Evolutionary conservation across 37 sponge, comb jelly and placozoan species (phyloP).

Genomic region (Petrosia ficiformis): DNA sequence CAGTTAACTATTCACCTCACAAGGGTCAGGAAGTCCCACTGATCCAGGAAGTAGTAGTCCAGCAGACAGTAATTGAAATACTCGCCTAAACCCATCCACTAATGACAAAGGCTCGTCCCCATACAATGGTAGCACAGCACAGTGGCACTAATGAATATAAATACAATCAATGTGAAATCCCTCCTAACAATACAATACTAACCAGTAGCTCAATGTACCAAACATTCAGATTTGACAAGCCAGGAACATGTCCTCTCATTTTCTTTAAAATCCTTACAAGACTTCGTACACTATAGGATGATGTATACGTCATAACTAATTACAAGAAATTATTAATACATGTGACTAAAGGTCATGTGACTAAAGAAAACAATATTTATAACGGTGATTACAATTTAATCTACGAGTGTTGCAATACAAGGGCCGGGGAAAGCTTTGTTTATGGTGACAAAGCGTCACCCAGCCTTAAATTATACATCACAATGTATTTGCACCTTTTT

Average conservation of each 20-base stretch:
- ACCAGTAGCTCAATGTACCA: slow-evolving; percentile 92
- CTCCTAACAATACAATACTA: slow-evolving; percentile 3
- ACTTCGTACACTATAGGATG: slow-evolving; percentile 41
- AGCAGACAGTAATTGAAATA: slow-evolving; percentile 79
- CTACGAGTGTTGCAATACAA: too few species aligned
- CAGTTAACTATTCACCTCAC: slow-evolving; percentile 67
- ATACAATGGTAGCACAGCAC: slow-evolving; percentile 57
- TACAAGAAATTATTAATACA: not conserved
- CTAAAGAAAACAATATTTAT: not conserved
- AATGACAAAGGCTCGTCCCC: slow-evolving; percentile 54
- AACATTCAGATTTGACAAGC: slow-evolving; percentile 50
- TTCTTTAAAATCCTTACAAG: slow-evolving; percentile 78
- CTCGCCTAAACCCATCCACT: slow-evolving; percentile 57
- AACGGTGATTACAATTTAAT: too few species aligned
- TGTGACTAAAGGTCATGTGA: not conserved
- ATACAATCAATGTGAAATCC: too few species aligned
- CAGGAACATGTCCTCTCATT: slow-evolving; percentile 66
- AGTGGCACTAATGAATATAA: slow-evolving; percentile 28
- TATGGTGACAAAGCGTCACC: too few species aligned
- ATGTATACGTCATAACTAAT: not conserved
- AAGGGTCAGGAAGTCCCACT: slow-evolving; percentile 87
- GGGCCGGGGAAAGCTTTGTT: too few species aligned
- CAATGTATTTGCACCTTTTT: too few species aligned
- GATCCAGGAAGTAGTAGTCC: slow-evolving; percentile 90
- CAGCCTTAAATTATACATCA: too few species aligned